Conservation (phyloP, 2,113 vertebrate species). For the Chrysochloris asiatica region DNA sequence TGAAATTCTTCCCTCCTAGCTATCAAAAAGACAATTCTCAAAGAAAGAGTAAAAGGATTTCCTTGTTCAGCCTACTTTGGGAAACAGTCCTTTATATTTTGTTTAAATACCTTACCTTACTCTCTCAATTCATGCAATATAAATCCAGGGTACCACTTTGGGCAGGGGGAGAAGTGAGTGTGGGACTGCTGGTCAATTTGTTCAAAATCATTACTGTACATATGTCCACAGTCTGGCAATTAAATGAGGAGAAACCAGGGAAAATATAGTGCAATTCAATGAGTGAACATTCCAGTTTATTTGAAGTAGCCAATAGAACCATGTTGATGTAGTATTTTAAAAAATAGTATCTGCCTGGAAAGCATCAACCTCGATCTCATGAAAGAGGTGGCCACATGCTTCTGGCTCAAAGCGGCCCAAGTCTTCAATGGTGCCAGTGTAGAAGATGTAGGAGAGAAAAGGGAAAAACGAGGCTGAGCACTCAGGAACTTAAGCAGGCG, state of each 20-base stretch:
- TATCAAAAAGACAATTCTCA: neutral
- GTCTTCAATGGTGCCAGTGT: neutral
- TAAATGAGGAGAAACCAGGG: neutral
- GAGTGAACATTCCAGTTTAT: neutral
- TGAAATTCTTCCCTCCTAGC: neutral
- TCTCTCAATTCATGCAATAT: neutral
- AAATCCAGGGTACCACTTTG: neutral
- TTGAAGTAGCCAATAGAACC: neutral
- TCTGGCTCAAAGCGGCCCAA: neutral
- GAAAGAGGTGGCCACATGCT: neutral
- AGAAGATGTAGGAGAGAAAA: neutral
- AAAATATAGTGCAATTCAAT: neutral
- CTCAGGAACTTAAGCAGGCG: rapidly evolving
- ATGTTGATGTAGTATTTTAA: neutral
- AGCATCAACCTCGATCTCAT: neutral
- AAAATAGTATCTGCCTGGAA: neutral
- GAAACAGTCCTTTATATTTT: neutral
- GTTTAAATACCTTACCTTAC: neutral
- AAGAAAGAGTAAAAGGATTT: neutral
- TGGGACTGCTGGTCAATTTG: neutral
- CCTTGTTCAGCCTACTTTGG: neutral
- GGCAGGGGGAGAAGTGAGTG: neutral
- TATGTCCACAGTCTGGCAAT: neutral
- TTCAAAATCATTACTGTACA: neutral
- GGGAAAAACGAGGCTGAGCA: neutral